Percentiles rank a stretch among this genome's conserved stretches.
phyloP scores from a whole-genome alignment of 2,797 vertebrate species.

The Loris lydekkerianus region DNA sequence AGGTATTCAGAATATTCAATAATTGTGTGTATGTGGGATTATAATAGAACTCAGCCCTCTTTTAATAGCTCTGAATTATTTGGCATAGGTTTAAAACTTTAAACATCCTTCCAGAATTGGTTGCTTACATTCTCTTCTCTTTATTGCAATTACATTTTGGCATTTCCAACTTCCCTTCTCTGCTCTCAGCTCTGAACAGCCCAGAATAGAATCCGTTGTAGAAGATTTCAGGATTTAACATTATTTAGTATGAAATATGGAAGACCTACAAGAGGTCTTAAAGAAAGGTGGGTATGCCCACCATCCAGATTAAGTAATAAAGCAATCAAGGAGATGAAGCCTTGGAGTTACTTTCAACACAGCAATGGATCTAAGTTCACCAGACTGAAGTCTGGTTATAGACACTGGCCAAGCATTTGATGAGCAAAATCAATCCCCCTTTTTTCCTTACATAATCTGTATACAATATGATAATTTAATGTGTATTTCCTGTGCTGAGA shows the following conservation, averaged over 20 bases:
- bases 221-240: constrained; percentile 44
- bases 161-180: constrained; percentile 22
- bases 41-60: background rate
- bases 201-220: constrained; percentile 62
- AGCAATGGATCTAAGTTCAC: background rate
- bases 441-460: constrained; percentile 61
- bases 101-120: constrained; percentile 58
- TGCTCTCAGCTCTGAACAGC: constrained; percentile 23
- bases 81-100: constrained; percentile 62
- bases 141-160: constrained; percentile 62
- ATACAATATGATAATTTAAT: constrained; percentile 47
- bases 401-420: background rate
- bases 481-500: constrained; percentile 62
- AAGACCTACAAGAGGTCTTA: constrained; percentile 40
- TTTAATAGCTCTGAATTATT: constrained; percentile 55
- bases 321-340: background rate
- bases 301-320: constrained; percentile 11
- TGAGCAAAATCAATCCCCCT: constrained; percentile 32
- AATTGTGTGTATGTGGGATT: background rate
- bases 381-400: constrained; percentile 22
- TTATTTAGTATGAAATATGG: constrained; percentile 42
- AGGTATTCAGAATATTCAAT: constrained; percentile 49
- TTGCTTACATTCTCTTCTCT: constrained; percentile 59
- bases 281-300: background rate
- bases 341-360: constrained; percentile 5